These are phyloP conservation scores for Platichthys stellatus DNA, from an alignment of 2,113 vertebrate species.

Conservation along the genomic window DNA sequence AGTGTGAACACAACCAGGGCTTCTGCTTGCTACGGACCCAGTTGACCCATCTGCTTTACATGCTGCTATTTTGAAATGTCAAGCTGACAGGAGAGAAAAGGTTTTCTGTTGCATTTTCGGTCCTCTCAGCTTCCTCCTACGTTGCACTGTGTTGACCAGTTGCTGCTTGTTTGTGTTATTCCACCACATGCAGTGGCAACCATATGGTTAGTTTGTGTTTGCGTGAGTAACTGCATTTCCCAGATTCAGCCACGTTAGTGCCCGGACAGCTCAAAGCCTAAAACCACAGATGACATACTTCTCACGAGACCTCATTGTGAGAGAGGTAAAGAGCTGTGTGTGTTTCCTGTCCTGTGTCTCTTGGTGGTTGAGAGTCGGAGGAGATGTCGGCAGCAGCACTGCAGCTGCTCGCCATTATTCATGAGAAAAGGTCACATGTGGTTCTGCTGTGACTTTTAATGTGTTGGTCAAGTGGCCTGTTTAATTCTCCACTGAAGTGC, in stretches of 20 bases:
- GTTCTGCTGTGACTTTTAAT: slow-evolving; percentile 22
- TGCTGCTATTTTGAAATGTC: slow-evolving; percentile 1
- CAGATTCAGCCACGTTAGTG: slow-evolving; percentile 20
- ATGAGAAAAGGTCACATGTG: slow-evolving; percentile 31
- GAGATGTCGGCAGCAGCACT: slow-evolving; percentile 12
- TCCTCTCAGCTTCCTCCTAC: slow-evolving; percentile 18
- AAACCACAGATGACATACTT: background rate
- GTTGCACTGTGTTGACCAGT: slow-evolving; percentile 26
- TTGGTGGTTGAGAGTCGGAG: slow-evolving; percentile 13
- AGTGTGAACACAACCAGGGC: background rate
- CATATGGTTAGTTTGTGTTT: slow-evolving; percentile 46
- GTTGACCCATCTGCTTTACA: background rate
- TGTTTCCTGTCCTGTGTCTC: slow-evolving; percentile 16
- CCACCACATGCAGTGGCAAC: slow-evolving; percentile 37
- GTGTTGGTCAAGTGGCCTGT: slow-evolving; percentile 28
- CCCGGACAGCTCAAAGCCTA: slow-evolving; percentile 25
- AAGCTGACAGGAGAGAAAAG: background rate
- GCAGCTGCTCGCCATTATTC: slow-evolving; percentile 39
- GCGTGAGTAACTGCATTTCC: slow-evolving; percentile 32
- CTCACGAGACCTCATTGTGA: background rate
- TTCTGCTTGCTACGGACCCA: background rate
- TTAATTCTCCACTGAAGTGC: slow-evolving; percentile 10
- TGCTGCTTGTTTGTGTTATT: slow-evolving; percentile 49
- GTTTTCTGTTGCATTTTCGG: background rate
- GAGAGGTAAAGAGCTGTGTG: slow-evolving; percentile 2